These are phyloP conservation scores for Lordiphosa stackelbergi DNA, from an alignment of 1,140 invertebrate species.

Conservation along the genomic window DNA sequence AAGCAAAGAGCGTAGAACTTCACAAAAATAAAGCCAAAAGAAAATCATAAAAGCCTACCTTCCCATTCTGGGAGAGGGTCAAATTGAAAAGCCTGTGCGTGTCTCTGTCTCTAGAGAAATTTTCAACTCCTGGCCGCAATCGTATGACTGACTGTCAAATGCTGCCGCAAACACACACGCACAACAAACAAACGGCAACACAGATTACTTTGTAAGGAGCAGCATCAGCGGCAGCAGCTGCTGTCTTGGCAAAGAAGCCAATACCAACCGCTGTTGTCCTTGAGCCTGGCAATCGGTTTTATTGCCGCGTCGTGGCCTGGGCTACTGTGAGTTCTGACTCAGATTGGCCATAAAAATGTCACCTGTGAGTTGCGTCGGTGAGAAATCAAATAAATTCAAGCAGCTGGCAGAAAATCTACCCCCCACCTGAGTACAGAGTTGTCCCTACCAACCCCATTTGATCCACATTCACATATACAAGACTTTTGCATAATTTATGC, in stretches of 20 bases:
- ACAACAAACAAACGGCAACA: slow-evolving; percentile 8
- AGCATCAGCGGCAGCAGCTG: neutral
- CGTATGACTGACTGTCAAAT: slow-evolving; percentile 44
- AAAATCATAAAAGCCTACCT: slow-evolving; percentile 5
- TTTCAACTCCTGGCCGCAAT: slow-evolving; percentile 47
- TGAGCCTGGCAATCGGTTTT: slow-evolving; percentile 64
- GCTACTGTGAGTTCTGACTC: slow-evolving; percentile 31
- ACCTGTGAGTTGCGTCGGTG: slow-evolving; percentile 65
- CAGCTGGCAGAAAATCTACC: slow-evolving; percentile 23
- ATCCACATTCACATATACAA: slow-evolving; percentile 36
- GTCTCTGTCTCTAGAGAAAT: slow-evolving; percentile 57
- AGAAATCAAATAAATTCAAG: slow-evolving; percentile 72
- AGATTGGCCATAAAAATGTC: slow-evolving; percentile 73
- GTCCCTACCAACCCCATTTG: slow-evolving; percentile 20
- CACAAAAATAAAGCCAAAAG: slow-evolving; percentile 30
- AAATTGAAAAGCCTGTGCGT: slow-evolving; percentile 46
- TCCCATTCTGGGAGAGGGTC: slow-evolving; percentile 9
- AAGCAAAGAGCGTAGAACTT: slow-evolving; percentile 32
- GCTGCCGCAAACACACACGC: slow-evolving; percentile 6
- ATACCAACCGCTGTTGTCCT: slow-evolving; percentile 25
- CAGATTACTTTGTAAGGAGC: slow-evolving; percentile 45
- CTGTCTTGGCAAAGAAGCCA: slow-evolving; percentile 6
- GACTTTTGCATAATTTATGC: slow-evolving; percentile 65
- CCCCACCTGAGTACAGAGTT: neutral
- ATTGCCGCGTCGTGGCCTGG: slow-evolving; percentile 45